Evolutionary conservation across 2,797 vertebrate species (phyloP).

Genomic region (Mionectes olivaceus): DNA sequence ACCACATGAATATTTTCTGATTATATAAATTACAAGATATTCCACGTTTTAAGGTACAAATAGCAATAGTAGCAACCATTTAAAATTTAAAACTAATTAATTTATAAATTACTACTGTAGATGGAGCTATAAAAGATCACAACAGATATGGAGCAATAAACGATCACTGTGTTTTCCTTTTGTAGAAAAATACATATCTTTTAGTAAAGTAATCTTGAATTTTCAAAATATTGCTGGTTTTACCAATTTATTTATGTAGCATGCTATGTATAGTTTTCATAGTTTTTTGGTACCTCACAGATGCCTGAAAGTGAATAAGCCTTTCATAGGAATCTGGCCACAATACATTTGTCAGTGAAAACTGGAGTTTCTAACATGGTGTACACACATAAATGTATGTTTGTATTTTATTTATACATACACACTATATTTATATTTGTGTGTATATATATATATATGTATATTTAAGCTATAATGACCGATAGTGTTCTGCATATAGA

Average conservation of each 20-base stretch:
- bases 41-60: background rate
- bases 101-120: background rate
- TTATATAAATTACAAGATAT: constrained; percentile 19
- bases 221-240: background rate
- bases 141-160: background rate
- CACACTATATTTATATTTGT: background rate
- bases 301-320: background rate
- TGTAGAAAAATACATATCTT: background rate
- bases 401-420: background rate
- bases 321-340: background rate
- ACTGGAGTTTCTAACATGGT: background rate
- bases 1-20: constrained; percentile 2
- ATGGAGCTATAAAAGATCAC: background rate
- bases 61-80: background rate
- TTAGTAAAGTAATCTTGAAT: background rate
- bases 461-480: background rate
- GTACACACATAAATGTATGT: background rate
- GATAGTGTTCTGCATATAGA: background rate
- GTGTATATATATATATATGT: accelerated
- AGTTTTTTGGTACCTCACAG: background rate
- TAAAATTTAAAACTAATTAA: background rate
- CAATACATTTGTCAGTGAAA: background rate
- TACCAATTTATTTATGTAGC: background rate
- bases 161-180: background rate
- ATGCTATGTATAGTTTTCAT: background rate